These are phyloP conservation scores for Eufriesea mexicana DNA, from an alignment of 1,140 invertebrate genomes.

Conservation along the genomic window DNA sequence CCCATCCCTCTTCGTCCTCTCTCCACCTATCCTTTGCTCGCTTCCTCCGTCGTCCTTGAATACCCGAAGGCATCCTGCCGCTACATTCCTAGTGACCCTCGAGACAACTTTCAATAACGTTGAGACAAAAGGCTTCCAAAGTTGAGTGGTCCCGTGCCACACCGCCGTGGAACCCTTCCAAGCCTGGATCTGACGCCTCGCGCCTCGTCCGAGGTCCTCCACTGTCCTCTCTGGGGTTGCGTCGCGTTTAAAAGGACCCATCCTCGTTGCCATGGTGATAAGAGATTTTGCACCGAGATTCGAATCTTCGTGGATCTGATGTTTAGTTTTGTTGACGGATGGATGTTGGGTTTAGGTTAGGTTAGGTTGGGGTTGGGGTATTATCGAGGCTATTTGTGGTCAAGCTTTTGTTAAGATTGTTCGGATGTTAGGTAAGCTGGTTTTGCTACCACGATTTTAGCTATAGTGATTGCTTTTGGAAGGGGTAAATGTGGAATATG, in stretches of 20 bases:
- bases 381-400: too few species aligned
- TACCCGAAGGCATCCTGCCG: constrained; percentile 65
- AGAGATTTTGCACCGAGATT: neutral
- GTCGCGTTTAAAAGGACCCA: constrained; percentile 3
- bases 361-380: too few species aligned
- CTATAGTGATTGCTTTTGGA: too few species aligned
- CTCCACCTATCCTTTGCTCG: constrained; percentile 30
- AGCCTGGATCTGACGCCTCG: constrained; percentile 8
- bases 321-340: too few species aligned
- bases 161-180: constrained; percentile 27
- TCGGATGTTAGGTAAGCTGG: too few species aligned
- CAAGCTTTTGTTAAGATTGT: too few species aligned
- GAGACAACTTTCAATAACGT: constrained; percentile 73
- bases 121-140: constrained; percentile 68
- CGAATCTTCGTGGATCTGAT: too few species aligned
- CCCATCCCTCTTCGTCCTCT: constrained; percentile 39
- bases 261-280: neutral
- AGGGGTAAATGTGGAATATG: too few species aligned
- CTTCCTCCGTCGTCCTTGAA: constrained; percentile 50
- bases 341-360: too few species aligned
- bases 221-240: neutral
- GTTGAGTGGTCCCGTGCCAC: constrained; percentile 48
- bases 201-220: neutral
- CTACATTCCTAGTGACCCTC: constrained; percentile 79
- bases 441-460: too few species aligned